Evolutionary conservation across 35 echinoderm and acorn worm species (phyloP), one percentile per base, ranked within the genome.

Genomic region (Ophiothrix spiculata): DNA sequence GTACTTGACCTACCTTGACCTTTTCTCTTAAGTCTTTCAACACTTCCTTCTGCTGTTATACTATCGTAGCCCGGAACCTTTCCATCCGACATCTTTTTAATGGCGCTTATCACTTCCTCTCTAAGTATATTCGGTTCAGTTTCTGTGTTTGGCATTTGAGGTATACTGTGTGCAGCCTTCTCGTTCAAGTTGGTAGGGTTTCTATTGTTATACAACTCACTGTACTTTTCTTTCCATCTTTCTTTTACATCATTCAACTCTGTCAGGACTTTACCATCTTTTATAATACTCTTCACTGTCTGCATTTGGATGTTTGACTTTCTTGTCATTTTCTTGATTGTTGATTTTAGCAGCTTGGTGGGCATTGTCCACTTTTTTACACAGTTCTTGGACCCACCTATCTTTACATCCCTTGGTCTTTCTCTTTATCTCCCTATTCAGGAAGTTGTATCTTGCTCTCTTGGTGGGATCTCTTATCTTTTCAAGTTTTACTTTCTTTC

Each of bases 321-420:
- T 33, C 40, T 49, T 31, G 83, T 85, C 11, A 85, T 64, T 69
- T 23, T 38, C 33, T 85, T 69, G 32, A 85, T 85, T 15, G 83
- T 85, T 17, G 54, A 0, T 8, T 31, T 82, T 82, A 16, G 37
- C 33, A 28, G 80, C 80, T 56, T 82, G 37, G 40, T 82, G 80
- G 0, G 36, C 35, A 41, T 36, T 39, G 25, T 82, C 80, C 0
- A 82, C 80, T 82, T 85, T 54, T 74, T 1, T 64, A 32, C 83
- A 88, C 16, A 88, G 38, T 0, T 64, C 54, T 80, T 79, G 15
- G 34, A 88, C 1, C 86, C 86, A 88, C 15, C 1, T 33, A 54
- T 88, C 77, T 80, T 80, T 79, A 37, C 86, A 88, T 78, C 49
- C 39, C 21, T 88, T 88, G 32, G 54, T 13, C 36, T 88, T 88